A percentile compares a stretch with the other conserved stretches of the same genome.
Conservation (phyloP, 2,888 invertebrate genomes). For the Microplitis manilae region DNA sequence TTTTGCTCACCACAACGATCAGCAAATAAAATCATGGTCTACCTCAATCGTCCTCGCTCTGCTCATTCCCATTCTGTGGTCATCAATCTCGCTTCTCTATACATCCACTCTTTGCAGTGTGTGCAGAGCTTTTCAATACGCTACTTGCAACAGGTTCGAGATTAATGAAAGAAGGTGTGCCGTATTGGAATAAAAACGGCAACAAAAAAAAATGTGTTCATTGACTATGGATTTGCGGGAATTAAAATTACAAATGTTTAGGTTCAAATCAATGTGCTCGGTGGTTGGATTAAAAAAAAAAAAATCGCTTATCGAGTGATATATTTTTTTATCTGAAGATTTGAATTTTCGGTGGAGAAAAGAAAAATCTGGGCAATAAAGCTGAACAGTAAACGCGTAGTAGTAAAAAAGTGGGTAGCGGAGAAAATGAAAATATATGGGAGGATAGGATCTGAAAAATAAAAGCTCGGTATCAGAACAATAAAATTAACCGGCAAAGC, state of each 20-base stretch:
- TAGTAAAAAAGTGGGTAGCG: neutral
- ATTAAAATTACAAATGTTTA: neutral
- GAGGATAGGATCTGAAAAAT: slow-evolving; percentile 26
- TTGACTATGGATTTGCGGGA: neutral
- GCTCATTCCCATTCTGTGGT: neutral
- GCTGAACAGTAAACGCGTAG: too few species aligned
- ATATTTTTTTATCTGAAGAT: too few species aligned
- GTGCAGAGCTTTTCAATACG: slow-evolving; percentile 15
- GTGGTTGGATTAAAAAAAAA: too few species aligned
- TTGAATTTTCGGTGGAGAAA: neutral
- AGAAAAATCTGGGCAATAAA: neutral
- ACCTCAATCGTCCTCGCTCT: slow-evolving; percentile 52
- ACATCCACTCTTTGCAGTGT: slow-evolving; percentile 52
- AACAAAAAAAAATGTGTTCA: slow-evolving; percentile 20
- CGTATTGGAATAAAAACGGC: neutral
- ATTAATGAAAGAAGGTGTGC: slow-evolving; percentile 53
- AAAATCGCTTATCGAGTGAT: too few species aligned
- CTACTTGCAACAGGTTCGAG: slow-evolving; percentile 37
- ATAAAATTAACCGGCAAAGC: slow-evolving; percentile 61
- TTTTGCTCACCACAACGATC: neutral
- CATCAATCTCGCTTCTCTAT: neutral
- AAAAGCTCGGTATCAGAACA: slow-evolving; percentile 42
- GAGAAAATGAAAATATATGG: neutral
- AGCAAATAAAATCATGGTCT: slow-evolving; percentile 61
- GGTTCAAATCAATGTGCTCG: neutral